A percentile compares a stretch with the other conserved stretches of the same genome.
These are phyloP conservation scores for Bufotes viridis DNA, from an alignment of 2,797 vertebrate species.

Conservation along the genomic window DNA sequence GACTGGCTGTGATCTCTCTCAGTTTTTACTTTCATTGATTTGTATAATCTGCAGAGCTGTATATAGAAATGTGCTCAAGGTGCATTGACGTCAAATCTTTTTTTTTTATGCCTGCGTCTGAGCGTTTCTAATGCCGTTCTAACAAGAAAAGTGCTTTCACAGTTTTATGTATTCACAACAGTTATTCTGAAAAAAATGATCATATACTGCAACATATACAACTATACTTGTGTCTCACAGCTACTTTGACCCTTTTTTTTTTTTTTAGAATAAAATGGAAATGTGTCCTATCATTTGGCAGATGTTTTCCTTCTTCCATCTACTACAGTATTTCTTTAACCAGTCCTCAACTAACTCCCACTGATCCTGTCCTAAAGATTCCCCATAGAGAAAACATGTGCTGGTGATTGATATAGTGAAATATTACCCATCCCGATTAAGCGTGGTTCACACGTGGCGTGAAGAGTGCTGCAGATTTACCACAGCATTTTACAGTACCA, in stretches of 20 bases:
- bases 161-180: neutral
- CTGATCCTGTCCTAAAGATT: too few relatives aligned
- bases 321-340: neutral
- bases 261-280: neutral
- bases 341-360: too few relatives aligned
- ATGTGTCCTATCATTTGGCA: neutral
- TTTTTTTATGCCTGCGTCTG: neutral
- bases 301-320: neutral
- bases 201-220: neutral
- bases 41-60: conserved; percentile 28
- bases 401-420: too few relatives aligned
- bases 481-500: too few relatives aligned
- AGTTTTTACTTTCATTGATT: conserved; percentile 35
- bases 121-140: neutral
- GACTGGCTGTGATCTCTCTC: neutral
- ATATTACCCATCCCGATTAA: too few relatives aligned
- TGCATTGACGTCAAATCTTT: conserved; percentile 40
- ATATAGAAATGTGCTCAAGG: conserved; percentile 25
- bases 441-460: too few relatives aligned
- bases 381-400: too few relatives aligned
- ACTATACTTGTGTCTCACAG: neutral
- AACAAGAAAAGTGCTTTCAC: neutral
- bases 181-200: neutral
- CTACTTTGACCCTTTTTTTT: neutral
- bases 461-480: too few relatives aligned